These are phyloP conservation scores for Drosophila maculinotata DNA, from an alignment of 2,888 invertebrate genomes.

Conservation along the genomic window DNA sequence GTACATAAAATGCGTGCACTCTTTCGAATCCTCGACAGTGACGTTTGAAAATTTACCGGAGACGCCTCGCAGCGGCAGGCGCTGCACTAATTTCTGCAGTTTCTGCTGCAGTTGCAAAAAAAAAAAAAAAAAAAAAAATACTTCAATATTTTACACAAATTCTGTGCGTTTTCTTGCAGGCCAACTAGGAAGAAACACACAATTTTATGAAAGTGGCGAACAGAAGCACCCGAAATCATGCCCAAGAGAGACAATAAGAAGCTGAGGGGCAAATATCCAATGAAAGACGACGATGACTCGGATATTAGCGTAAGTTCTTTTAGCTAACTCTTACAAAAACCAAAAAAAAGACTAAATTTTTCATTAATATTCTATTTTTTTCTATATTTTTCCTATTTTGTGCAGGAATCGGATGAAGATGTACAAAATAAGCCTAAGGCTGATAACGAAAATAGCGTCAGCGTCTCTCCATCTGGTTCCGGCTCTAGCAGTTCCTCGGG, in stretches of 20 bases:
- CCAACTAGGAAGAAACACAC: constrained; percentile 6
- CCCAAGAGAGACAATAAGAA: constrained; percentile 16
- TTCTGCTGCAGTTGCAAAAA: not conserved
- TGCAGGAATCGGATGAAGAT: constrained; percentile 4
- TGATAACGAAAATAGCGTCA: no score
- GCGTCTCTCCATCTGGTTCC: no score
- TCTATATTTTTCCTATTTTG: not conserved
- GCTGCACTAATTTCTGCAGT: not conserved
- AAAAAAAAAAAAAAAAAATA: no score
- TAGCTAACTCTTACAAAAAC: no score
- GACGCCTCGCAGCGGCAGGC: not conserved
- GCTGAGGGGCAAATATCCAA: not conserved
- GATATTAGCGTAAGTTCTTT: constrained; percentile 22
- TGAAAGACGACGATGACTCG: constrained; percentile 15
- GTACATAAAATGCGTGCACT: constrained; percentile 24
- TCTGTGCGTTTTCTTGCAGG: constrained; percentile 6
- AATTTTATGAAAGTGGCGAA: not conserved
- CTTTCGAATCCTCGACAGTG: constrained; percentile 9
- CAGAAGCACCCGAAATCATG: constrained; percentile 16
- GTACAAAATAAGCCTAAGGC: no score
- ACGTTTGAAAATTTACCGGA: not conserved
- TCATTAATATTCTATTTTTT: not conserved
- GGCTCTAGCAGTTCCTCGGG: not conserved
- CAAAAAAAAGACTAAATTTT: no score
- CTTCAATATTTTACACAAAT: no score